These are phyloP conservation scores for Sepiola atlantica DNA, from an alignment of 2,888 invertebrate species.

Conservation along the genomic window DNA sequence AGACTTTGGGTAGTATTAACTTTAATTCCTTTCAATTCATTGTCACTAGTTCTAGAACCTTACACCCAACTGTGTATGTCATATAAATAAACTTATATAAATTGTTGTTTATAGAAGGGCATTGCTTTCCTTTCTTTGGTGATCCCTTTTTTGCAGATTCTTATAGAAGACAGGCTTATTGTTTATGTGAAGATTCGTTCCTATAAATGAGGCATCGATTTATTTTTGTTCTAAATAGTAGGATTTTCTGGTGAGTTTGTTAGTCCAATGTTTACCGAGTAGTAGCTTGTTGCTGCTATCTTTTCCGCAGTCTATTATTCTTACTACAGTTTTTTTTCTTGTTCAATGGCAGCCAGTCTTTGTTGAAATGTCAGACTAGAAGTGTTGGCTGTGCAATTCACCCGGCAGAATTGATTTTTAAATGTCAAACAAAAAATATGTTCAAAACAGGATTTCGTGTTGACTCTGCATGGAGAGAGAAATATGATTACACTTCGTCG, in stretches of 20 bases:
- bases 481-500: neutral
- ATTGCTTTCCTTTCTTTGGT: no score
- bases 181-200: no score
- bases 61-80: no score
- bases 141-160: no score
- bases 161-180: no score
- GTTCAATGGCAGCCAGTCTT: neutral
- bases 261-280: neutral
- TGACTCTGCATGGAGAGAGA: neutral
- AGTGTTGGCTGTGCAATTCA: neutral
- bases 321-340: neutral
- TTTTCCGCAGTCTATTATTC: neutral
- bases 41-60: no score
- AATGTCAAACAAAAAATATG: neutral
- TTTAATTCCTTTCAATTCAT: no score
- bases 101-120: no score
- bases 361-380: neutral
- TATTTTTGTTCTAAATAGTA: neutral
- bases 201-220: neutral
- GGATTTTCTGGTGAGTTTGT: neutral
- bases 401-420: neutral
- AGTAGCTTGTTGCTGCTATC: neutral
- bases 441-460: conserved; percentile 10
- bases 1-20: no score
- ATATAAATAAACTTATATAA: no score